Evolutionary conservation across 2,113 vertebrate genomes (phyloP).

Genomic region (Crotalus helleri): DNA sequence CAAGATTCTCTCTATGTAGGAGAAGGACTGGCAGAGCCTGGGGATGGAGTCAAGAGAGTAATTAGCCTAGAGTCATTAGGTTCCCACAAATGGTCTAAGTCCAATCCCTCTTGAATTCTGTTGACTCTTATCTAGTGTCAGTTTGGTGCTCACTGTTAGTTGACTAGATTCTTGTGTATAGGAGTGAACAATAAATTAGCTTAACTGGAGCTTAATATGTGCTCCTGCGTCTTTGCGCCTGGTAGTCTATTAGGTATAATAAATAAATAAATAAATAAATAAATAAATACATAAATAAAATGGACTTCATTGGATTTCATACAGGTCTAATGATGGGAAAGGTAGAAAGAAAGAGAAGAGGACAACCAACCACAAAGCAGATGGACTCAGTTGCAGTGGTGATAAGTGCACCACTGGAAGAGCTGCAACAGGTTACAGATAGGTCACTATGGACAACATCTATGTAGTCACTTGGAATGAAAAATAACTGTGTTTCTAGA

Average conservation of each 20-base stretch:
- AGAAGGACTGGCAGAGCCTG: not conserved
- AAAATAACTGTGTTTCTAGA: not conserved
- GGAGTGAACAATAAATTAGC: not conserved
- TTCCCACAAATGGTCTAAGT: not conserved
- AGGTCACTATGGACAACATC: not conserved
- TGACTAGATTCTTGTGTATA: not conserved
- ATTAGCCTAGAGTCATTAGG: not conserved
- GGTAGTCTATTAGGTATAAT: not conserved
- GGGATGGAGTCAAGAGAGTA: not conserved
- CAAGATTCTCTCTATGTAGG: not conserved
- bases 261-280: not conserved
- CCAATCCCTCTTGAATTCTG: not conserved
- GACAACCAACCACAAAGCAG: not conserved
- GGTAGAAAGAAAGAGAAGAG: not conserved
- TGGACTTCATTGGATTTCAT: no score
- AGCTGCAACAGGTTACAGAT: not conserved
- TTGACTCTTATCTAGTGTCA: not conserved
- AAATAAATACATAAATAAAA: no score
- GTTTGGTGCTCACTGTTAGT: not conserved
- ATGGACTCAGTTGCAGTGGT: not conserved
- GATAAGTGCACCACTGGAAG: not conserved
- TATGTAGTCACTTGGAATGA: not conserved
- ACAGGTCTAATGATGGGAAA: not conserved
- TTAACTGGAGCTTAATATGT: not conserved
- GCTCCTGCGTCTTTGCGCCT: not conserved